Conservation (phyloP, 2,888 invertebrate species). For the Tetropium fuscum region DNA sequence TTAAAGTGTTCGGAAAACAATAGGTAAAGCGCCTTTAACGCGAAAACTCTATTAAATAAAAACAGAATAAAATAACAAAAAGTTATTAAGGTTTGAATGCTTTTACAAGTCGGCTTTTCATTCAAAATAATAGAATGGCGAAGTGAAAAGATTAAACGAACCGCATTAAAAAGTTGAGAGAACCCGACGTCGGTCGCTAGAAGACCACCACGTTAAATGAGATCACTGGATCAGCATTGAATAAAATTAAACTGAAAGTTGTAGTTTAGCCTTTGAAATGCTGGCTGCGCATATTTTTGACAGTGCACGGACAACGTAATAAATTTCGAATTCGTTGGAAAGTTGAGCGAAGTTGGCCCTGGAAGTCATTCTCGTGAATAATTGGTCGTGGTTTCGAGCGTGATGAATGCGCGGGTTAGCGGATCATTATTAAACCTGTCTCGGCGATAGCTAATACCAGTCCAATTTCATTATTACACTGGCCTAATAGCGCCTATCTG, state of each 20-base stretch:
- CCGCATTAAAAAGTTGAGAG: constrained; percentile 40
- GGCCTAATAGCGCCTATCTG: background rate
- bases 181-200: constrained; percentile 31
- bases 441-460: constrained; percentile 22
- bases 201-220: constrained; percentile 34
- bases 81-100: constrained; percentile 38
- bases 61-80: constrained; percentile 29
- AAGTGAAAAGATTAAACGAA: constrained; percentile 42
- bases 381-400: constrained; percentile 54
- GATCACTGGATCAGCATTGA: constrained; percentile 32
- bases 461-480: constrained; percentile 9
- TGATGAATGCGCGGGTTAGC: constrained; percentile 55
- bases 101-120: constrained; percentile 36
- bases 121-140: constrained; percentile 35
- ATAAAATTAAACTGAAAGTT: constrained; percentile 33
- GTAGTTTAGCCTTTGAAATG: constrained; percentile 25
- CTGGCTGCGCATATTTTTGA: constrained; percentile 35
- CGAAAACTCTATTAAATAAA: constrained; percentile 33
- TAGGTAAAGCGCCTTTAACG: constrained; percentile 20
- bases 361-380: constrained; percentile 54
- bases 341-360: constrained; percentile 48
- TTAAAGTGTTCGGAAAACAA: constrained; percentile 26
- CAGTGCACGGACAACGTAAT: constrained; percentile 40
- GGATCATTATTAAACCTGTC: constrained; percentile 56
- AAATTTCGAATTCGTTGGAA: constrained; percentile 47